Conservation (phyloP, 1,140 invertebrate genomes). For the Leptoteleia sp. region DNA sequence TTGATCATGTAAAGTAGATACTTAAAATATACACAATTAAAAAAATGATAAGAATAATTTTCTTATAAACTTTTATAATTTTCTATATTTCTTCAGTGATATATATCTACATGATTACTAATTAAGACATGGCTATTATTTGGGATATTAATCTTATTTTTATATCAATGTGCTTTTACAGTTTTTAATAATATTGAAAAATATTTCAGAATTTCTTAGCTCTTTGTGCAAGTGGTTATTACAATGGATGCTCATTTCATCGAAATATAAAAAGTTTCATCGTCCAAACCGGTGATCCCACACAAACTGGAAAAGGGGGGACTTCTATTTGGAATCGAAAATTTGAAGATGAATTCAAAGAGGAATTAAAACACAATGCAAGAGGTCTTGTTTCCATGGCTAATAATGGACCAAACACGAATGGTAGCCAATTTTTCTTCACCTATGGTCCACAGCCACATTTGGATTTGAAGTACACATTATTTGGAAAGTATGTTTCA, state of each 20-base stretch:
- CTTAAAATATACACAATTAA: too few species aligned
- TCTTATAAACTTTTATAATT: too few species aligned
- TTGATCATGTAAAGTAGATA: too few species aligned
- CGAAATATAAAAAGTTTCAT: slow-evolving; percentile 99
- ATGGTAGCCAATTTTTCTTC: slow-evolving; percentile 99
- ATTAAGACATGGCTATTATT: too few species aligned
- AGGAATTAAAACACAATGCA: slow-evolving; percentile 94
- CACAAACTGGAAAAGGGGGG: slow-evolving; percentile 96
- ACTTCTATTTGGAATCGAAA: slow-evolving; percentile 96
- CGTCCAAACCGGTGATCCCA: slow-evolving; percentile 98
- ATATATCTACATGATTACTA: too few species aligned
- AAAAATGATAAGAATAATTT: too few species aligned
- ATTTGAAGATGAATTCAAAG: slow-evolving; percentile 97
- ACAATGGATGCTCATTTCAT: slow-evolving; percentile 96
- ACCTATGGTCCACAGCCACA: slow-evolving; percentile 96
- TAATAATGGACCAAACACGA: slow-evolving; percentile 97
- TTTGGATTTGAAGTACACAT: slow-evolving; percentile 97
- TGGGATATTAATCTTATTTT: too few species aligned
- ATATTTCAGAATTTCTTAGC: slow-evolving; percentile 99
- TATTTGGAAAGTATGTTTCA: slow-evolving; percentile 97
- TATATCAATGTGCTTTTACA: too few species aligned
- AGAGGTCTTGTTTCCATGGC: slow-evolving; percentile 98
- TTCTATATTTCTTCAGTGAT: too few species aligned
- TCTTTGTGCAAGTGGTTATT: slow-evolving; percentile 97
- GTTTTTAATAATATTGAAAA: too few species aligned